Conservation (phyloP, 2,797 vertebrate genomes). For the Sparus aurata region DNA sequence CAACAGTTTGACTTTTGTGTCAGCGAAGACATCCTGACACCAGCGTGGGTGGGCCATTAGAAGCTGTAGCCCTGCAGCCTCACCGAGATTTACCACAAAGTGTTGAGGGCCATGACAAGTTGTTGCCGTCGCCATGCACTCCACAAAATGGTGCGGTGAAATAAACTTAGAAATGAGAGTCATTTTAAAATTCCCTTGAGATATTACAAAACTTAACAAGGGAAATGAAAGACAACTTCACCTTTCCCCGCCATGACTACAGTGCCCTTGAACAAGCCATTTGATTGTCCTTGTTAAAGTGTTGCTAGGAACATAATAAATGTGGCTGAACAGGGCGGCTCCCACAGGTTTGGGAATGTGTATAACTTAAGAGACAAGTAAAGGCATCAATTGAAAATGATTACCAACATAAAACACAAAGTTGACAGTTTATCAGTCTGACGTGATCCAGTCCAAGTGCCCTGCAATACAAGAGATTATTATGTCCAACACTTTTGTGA, state of each 20-base stretch:
- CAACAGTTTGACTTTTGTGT: slow-evolving; percentile 41
- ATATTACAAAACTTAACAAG: slow-evolving; percentile 17
- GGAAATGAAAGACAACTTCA: slow-evolving; percentile 20
- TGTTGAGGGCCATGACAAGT: slow-evolving; percentile 60
- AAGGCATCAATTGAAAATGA: background rate
- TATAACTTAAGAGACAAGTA: background rate
- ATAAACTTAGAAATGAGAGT: slow-evolving; percentile 33
- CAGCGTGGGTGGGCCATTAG: slow-evolving; percentile 41
- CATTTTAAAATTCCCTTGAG: slow-evolving; percentile 16
- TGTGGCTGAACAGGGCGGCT: background rate
- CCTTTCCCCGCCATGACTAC: background rate
- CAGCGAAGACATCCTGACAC: slow-evolving; percentile 45
- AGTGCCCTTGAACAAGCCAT: slow-evolving; percentile 5
- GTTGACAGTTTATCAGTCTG: background rate
- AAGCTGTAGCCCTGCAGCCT: slow-evolving; percentile 37
- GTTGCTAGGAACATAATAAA: background rate
- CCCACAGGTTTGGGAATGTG: background rate
- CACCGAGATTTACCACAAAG: slow-evolving; percentile 55
- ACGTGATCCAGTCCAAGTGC: background rate
- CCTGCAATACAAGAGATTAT: background rate
- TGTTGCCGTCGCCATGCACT: slow-evolving; percentile 39
- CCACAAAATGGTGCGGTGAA: slow-evolving; percentile 16
- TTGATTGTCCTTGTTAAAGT: background rate
- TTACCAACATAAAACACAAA: background rate
- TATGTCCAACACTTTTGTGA: background rate